phyloP scores from a whole-genome alignment of 2,113 vertebrate genomes.

The Sylvicapra grimmia region DNA sequence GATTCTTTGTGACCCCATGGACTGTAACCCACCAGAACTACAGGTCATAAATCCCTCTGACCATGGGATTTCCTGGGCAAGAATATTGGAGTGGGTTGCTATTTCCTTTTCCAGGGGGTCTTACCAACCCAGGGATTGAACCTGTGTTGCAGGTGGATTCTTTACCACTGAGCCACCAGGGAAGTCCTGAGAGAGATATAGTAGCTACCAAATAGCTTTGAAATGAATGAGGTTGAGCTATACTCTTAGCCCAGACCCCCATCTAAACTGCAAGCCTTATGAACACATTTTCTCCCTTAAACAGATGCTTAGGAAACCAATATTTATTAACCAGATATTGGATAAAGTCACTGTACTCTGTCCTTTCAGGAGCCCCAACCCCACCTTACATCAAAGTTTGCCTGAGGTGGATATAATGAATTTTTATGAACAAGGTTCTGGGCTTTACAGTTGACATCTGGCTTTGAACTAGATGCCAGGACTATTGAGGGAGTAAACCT shows the following conservation, averaged over 20 bases:
- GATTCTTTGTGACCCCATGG: not conserved
- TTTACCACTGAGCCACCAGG: not conserved
- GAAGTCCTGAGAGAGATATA: not conserved
- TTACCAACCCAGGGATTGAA: not conserved
- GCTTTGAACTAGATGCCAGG: fast-evolving
- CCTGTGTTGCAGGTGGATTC: not conserved
- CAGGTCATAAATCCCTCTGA: not conserved
- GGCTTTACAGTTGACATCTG: not conserved
- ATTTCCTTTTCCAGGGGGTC: not conserved
- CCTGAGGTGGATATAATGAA: fast-evolving
- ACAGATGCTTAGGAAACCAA: not conserved
- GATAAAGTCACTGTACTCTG: not conserved
- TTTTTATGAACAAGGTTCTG: not conserved
- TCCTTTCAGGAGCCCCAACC: not conserved
- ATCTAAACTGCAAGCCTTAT: not conserved
- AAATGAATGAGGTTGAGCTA: not conserved
- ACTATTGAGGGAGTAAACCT: not conserved
- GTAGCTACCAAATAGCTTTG: not conserved
- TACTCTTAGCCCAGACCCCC: fast-evolving
- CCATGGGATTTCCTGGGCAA: not conserved
- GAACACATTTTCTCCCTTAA: not conserved
- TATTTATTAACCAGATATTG: not conserved
- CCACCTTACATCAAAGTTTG: not conserved
- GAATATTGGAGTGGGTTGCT: not conserved
- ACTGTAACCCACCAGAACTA: not conserved